Conservation (phyloP, 2,113 vertebrate species). For the Lagopus leucura region DNA sequence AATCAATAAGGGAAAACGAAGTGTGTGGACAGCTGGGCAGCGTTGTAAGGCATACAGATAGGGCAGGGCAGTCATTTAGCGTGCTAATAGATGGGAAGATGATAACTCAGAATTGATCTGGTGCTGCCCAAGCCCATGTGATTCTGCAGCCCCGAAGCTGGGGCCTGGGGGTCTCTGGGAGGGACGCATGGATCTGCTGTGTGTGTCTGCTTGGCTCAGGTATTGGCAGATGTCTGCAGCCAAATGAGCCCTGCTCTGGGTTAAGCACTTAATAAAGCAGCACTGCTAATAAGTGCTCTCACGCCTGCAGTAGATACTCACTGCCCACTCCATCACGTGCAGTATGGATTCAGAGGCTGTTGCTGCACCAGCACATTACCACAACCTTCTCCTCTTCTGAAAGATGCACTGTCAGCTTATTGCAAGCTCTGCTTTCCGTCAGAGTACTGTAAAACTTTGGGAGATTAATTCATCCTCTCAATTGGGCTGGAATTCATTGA, state of each 20-base stretch:
- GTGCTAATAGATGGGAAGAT: background rate
- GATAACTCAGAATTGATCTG: conserved; percentile 37
- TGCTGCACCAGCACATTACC: rapidly evolving
- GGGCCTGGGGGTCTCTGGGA: background rate
- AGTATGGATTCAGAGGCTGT: background rate
- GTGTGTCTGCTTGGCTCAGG: background rate
- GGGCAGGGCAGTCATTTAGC: background rate
- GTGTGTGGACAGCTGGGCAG: background rate
- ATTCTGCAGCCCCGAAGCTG: background rate
- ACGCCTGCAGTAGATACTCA: background rate
- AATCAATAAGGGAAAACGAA: background rate
- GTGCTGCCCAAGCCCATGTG: background rate
- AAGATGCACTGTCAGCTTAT: background rate
- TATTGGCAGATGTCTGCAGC: background rate
- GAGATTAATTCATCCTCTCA: too few relatives aligned
- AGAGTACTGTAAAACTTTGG: too few relatives aligned
- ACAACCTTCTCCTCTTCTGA: background rate
- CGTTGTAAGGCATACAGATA: background rate
- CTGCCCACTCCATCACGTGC: background rate
- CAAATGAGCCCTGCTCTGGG: background rate
- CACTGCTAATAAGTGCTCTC: background rate
- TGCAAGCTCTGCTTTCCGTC: too few relatives aligned
- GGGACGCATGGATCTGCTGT: background rate
- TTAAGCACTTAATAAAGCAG: background rate
- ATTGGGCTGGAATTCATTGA: too few relatives aligned